These are phyloP conservation scores for Orientallactaga sibirica DNA, from an alignment of 2,797 vertebrate species.

Conservation along the genomic window DNA sequence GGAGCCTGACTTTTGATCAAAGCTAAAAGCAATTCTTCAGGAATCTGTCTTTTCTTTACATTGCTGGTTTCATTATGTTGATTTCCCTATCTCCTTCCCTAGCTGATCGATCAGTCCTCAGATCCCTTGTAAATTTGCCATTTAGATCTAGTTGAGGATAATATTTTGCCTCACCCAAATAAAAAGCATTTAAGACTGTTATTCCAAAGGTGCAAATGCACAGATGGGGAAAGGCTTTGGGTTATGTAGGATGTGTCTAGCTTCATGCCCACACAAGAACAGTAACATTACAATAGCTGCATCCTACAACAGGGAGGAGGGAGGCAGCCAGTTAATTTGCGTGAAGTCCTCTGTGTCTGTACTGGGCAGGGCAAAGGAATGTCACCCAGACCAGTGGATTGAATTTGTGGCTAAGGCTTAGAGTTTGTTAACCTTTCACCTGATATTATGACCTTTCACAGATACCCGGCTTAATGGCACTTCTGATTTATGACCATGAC, in stretches of 20 bases:
- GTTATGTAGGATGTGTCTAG: background rate
- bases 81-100: background rate
- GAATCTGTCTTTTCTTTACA: background rate
- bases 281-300: no score
- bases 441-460: background rate
- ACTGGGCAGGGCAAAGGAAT: background rate
- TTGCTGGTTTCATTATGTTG: background rate
- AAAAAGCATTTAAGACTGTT: constrained; percentile 26
- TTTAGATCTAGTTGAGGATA: background rate
- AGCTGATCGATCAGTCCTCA: background rate
- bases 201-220: background rate
- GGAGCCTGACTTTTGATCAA: background rate
- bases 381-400: background rate
- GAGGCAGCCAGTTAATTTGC: background rate
- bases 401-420: background rate
- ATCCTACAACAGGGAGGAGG: background rate
- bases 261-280: background rate
- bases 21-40: background rate
- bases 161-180: constrained; percentile 34
- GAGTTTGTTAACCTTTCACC: background rate
- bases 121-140: background rate
- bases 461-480: background rate
- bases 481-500: background rate
- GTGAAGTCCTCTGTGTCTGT: fast-evolving
- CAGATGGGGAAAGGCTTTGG: background rate